A percentile compares a stretch with the other conserved stretches of the same genome.
These are phyloP conservation scores for Brachionus sp. DNA, from an alignment of 1,140 invertebrate species.

Conservation along the genomic window DNA sequence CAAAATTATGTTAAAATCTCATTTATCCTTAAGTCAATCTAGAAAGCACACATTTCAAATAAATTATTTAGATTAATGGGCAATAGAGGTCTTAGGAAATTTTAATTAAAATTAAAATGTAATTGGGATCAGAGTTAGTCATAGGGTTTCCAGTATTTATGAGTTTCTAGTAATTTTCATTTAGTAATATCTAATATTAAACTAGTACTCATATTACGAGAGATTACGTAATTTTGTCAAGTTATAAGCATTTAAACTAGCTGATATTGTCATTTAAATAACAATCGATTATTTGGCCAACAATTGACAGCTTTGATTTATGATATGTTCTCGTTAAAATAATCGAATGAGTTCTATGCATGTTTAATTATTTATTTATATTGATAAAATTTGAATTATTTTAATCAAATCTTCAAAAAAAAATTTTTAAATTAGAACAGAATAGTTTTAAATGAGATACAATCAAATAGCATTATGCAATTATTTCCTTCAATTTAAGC, in stretches of 20 bases:
- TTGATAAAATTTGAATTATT: background rate
- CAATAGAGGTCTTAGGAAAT: background rate
- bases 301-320: constrained; percentile 1
- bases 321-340: background rate
- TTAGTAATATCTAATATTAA: background rate
- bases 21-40: background rate
- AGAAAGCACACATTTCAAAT: background rate
- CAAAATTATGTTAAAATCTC: background rate
- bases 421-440: background rate
- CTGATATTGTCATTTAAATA: background rate
- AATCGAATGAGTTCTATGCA: background rate
- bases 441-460: background rate
- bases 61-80: background rate
- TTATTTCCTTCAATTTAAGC: background rate
- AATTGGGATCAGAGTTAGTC: background rate
- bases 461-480: background rate
- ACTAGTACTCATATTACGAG: background rate
- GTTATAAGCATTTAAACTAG: background rate
- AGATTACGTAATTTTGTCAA: constrained; percentile 3
- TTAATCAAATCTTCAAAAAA: background rate
- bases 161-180: background rate
- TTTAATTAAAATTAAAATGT: constrained; percentile 3
- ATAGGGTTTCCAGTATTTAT: background rate
- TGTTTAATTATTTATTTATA: background rate
- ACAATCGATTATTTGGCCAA: background rate